A percentile compares a stretch with the other conserved stretches of the same genome.
Evolutionary conservation across 2,888 invertebrate genomes (phyloP).

Genomic region (Melolontha melolontha): DNA sequence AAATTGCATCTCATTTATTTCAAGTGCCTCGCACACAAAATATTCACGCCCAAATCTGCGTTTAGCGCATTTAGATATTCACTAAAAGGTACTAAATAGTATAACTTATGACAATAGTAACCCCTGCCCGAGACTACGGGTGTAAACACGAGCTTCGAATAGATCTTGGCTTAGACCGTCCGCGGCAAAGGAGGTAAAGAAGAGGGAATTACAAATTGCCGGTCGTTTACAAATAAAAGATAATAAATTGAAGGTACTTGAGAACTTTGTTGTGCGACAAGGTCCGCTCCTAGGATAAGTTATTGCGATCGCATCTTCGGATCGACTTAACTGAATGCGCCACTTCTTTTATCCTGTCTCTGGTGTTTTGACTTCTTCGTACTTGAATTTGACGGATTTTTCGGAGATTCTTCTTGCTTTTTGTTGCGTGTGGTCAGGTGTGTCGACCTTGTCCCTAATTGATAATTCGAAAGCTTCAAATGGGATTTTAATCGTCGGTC

Average conservation of each 20-base stretch:
- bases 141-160: slow-evolving; percentile 26
- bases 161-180: slow-evolving; percentile 10
- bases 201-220: slow-evolving; percentile 60
- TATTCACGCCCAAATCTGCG: slow-evolving; percentile 55
- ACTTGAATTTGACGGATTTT: slow-evolving; percentile 37
- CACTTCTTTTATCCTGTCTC: slow-evolving; percentile 35
- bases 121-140: slow-evolving; percentile 47
- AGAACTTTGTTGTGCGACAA: slow-evolving; percentile 38
- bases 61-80: slow-evolving; percentile 58
- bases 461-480: slow-evolving; percentile 20
- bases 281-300: slow-evolving; percentile 54
- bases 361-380: slow-evolving; percentile 41
- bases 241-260: slow-evolving; percentile 64
- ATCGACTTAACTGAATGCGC: slow-evolving; percentile 47
- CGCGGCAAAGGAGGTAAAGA: slow-evolving; percentile 32
- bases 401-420: slow-evolving; percentile 29
- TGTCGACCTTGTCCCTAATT: slow-evolving; percentile 29
- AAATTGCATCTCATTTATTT: slow-evolving; percentile 63
- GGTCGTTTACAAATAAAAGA: slow-evolving; percentile 63
- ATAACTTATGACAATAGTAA: slow-evolving; percentile 56
- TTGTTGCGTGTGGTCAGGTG: slow-evolving; percentile 39
- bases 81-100: slow-evolving; percentile 60
- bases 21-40: slow-evolving; percentile 52
- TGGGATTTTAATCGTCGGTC: slow-evolving; percentile 24
- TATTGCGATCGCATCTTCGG: slow-evolving; percentile 56